These are phyloP conservation scores for Paramormyrops hopkinsi DNA, from an alignment of 2,797 vertebrate genomes.

Conservation along the genomic window DNA sequence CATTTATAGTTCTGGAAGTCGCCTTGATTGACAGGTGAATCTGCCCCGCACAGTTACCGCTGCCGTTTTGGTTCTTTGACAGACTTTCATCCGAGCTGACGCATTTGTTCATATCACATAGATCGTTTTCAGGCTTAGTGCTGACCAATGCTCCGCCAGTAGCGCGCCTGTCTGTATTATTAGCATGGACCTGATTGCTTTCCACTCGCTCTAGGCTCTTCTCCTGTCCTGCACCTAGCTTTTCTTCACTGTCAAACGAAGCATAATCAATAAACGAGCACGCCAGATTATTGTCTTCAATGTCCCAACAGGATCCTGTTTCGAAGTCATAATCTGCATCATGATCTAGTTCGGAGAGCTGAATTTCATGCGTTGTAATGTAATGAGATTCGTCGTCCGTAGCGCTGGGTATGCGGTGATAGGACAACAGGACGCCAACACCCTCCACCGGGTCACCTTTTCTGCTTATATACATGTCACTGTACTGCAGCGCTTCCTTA, in stretches of 20 bases:
- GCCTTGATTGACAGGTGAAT: slow-evolving; percentile 94
- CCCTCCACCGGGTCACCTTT: slow-evolving; percentile 42
- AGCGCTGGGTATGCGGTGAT: slow-evolving; percentile 39
- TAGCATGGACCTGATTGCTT: slow-evolving; percentile 23
- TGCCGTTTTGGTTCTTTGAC: slow-evolving; percentile 52
- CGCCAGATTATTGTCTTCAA: slow-evolving; percentile 75
- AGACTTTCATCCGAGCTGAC: slow-evolving; percentile 51
- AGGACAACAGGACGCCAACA: slow-evolving; percentile 49
- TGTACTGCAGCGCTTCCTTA: slow-evolving; percentile 44
- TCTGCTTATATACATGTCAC: slow-evolving; percentile 36
- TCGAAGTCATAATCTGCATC: slow-evolving; percentile 71
- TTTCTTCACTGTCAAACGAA: slow-evolving; percentile 71
- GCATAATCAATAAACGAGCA: slow-evolving; percentile 84
- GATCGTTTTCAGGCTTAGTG: slow-evolving; percentile 68
- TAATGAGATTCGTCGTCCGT: slow-evolving; percentile 79
- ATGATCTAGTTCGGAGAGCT: slow-evolving; percentile 83
- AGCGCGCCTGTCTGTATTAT: slow-evolving; percentile 19
- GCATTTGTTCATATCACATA: slow-evolving; percentile 44
- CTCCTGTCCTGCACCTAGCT: slow-evolving; percentile 36
- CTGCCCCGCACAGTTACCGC: slow-evolving; percentile 64
- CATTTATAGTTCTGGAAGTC: slow-evolving; percentile 86
- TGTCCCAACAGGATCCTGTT: slow-evolving; percentile 73
- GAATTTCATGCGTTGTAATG: slow-evolving; percentile 92
- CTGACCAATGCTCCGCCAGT: slow-evolving; percentile 62
- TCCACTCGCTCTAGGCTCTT: slow-evolving; percentile 21